phyloP scores from a whole-genome alignment of 2,888 invertebrate genomes.

The Clanis bilineata region DNA sequence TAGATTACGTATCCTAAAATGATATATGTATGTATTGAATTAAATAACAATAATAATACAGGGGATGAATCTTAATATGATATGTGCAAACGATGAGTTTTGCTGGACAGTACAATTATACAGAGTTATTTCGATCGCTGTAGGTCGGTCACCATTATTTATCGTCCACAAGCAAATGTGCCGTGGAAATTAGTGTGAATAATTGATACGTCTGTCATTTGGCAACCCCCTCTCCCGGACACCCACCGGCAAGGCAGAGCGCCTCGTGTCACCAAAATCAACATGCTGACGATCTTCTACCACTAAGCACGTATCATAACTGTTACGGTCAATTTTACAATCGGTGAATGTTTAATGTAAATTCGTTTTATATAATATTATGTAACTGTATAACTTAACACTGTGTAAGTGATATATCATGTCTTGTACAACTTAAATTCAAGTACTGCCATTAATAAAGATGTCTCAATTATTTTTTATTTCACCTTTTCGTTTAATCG shows the following conservation, averaged over 20 bases:
- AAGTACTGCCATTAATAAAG: no score
- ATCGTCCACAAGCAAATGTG: slow-evolving; percentile 81
- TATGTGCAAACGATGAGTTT: slow-evolving; percentile 49
- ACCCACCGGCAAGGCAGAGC: slow-evolving; percentile 18
- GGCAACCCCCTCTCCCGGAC: slow-evolving; percentile 66
- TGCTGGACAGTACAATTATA: slow-evolving; percentile 62
- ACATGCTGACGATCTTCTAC: slow-evolving; percentile 38
- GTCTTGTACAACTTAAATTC: no score
- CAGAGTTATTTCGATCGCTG: slow-evolving; percentile 63
- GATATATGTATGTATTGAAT: no score
- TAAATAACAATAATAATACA: not conserved
- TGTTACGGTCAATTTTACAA: slow-evolving; percentile 16
- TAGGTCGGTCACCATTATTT: slow-evolving; percentile 68
- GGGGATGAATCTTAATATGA: no score
- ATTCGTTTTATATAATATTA: no score
- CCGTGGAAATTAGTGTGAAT: slow-evolving; percentile 76
- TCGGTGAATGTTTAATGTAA: not conserved
- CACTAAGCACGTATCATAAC: slow-evolving; percentile 6
- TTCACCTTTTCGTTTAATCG: no score
- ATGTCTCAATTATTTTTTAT: no score
- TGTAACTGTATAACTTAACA: no score
- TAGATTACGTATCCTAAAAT: no score
- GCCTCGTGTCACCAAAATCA: slow-evolving; percentile 46
- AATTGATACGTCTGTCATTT: slow-evolving; percentile 81
- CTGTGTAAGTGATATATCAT: no score